Evolutionary conservation across 2,797 vertebrate genomes (phyloP).

Genomic region (Smutsia temminckii): DNA sequence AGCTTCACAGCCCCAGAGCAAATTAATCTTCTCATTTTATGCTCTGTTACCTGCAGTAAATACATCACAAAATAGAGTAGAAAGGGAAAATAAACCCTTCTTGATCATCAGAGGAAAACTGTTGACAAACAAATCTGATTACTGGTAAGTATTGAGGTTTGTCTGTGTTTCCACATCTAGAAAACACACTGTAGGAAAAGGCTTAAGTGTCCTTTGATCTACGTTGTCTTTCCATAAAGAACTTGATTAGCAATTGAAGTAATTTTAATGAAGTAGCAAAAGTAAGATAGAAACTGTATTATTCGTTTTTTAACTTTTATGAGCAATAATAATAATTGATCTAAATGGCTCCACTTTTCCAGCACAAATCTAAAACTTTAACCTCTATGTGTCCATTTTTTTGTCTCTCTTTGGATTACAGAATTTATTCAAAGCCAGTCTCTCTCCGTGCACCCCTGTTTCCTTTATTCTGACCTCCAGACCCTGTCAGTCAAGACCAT

Average conservation of each 20-base stretch:
- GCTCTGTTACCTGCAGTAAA: conserved; percentile 36
- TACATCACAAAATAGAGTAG: conserved; percentile 1
- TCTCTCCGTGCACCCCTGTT: fast-evolving
- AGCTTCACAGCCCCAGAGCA: conserved; percentile 15
- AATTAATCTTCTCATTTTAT: conserved; percentile 61
- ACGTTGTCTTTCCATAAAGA: background rate
- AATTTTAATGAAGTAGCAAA: background rate
- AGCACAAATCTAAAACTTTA: background rate
- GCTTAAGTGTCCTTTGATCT: background rate
- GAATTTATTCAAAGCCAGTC: background rate
- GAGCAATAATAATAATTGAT: background rate
- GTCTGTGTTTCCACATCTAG: background rate
- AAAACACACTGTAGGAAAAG: background rate
- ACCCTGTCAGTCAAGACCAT: background rate
- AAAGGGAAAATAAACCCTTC: conserved; percentile 21
- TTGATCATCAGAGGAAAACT: background rate
- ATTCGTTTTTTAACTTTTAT: background rate
- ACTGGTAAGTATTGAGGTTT: background rate
- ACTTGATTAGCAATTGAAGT: background rate
- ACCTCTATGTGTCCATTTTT: background rate
- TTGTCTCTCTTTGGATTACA: background rate
- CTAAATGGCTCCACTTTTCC: background rate
- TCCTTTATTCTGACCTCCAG: background rate
- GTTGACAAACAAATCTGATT: background rate
- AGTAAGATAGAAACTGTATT: background rate